Evolutionary conservation across 2,888 invertebrate genomes (phyloP), one percentile per base, ranked within the genome.

Genomic region (Elegia similella): DNA sequence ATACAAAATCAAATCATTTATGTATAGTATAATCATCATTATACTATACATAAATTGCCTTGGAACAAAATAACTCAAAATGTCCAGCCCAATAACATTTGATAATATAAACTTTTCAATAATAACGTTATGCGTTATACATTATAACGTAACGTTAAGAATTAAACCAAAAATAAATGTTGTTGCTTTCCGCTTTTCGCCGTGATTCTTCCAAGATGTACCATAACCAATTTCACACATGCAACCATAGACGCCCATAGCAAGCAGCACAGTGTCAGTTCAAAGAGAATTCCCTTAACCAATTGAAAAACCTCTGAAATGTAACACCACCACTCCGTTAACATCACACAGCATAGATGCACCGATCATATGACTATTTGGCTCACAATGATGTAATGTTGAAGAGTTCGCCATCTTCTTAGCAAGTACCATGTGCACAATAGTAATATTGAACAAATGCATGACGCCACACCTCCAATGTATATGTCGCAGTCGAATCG

Each of bases 321-420:
- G n/a, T 15, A 15, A 12, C 12, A 15, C 6, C 17, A 16, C 7
- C 12, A 16, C 1, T 2, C 2, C 7, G 13, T 12, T 5, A 55
- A 7, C 7, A n/a, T 12, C 6, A 34, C 44, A 30, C 13, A 48
- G 13, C 42, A 48, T n/a, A 70, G 10, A 46, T 69, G 66, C 7
- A 73, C 1, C 6, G 69, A 63, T 17, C 68, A 69, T 15, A 56
- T 55, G 3, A 62, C 56, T n/a, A 73, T 66, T 29, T 69, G 66
- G n/a, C 66, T 66, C 8, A 66, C 57, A 47, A 52, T 62, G 55
- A 69, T 59, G 55, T 66, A 73, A 60, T 73, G 67, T 13, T 69
- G 65, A 7, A 73, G 53, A n/a, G 62, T 68, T 32, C 73, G 64
- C 72, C 72, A 73, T n/a, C 58, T 59, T n/a, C 67, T 67, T 30